These are phyloP conservation scores for Parasteatoda tepidariorum DNA, from an alignment of 1,140 invertebrate genomes.

Conservation along the genomic window DNA sequence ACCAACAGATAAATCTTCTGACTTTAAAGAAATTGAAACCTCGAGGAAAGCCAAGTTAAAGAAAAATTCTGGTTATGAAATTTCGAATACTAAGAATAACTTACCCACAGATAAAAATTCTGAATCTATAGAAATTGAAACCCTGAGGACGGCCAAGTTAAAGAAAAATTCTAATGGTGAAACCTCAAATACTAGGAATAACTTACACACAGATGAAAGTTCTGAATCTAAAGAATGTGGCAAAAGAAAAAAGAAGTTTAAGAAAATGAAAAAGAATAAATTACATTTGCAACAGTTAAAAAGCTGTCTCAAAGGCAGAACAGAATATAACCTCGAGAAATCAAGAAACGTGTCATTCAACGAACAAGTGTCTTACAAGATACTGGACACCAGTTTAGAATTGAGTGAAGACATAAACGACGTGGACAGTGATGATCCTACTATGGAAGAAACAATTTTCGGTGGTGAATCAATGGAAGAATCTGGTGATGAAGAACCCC, in stretches of 20 bases:
- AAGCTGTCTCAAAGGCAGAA: constrained; percentile 10
- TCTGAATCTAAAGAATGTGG: neutral
- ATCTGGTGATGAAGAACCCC: no score
- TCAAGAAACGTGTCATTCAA: neutral
- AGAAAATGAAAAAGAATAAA: neutral
- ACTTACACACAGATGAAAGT: neutral
- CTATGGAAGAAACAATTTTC: neutral
- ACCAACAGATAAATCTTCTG: no score
- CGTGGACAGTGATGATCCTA: no score
- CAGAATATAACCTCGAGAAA: neutral
- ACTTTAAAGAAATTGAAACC: no score
- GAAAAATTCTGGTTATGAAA: no score
- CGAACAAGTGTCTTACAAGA: neutral
- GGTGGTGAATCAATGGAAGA: neutral
- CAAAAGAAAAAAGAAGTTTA: neutral
- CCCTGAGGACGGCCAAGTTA: neutral
- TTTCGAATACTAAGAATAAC: no score
- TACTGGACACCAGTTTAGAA: neutral
- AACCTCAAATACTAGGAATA: neutral
- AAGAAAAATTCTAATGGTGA: neutral
- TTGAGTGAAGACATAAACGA: neutral
- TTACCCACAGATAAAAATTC: no score
- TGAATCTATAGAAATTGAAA: neutral
- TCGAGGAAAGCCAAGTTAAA: no score
- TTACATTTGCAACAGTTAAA: neutral